phyloP scores from a whole-genome alignment of 2,113 vertebrate species.

The Ciconia boyciana region DNA sequence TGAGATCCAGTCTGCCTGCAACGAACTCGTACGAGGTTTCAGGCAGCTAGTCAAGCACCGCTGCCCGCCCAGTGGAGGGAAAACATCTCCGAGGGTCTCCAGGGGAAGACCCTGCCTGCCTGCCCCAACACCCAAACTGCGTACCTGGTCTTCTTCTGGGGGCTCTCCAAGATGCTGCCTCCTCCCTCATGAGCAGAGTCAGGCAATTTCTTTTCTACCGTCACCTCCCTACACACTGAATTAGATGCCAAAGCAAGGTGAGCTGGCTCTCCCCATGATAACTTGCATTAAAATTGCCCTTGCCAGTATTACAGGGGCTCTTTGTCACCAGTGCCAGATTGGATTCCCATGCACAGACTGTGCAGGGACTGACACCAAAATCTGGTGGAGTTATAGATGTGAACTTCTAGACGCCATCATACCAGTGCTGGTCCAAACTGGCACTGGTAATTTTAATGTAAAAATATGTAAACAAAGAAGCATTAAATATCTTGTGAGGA shows the following conservation, averaged over 20 bases:
- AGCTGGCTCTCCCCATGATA: neutral
- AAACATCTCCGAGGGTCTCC: neutral
- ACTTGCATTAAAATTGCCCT: neutral
- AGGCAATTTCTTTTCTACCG: neutral
- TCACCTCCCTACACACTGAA: neutral
- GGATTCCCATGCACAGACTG: neutral
- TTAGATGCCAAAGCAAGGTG: neutral
- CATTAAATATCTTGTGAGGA: neutral
- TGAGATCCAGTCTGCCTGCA: neutral
- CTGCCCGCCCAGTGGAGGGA: accelerated
- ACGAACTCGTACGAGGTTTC: accelerated
- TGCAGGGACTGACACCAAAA: neutral
- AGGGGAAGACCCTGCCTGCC: neutral
- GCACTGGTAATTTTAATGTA: neutral
- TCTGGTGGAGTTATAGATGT: neutral
- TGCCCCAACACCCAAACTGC: neutral
- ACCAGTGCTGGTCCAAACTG: neutral
- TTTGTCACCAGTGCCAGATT: neutral
- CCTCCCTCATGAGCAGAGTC: neutral
- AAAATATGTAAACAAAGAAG: neutral
- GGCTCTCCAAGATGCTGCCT: neutral
- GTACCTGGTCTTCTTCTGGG: neutral
- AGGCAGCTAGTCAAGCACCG: neutral
- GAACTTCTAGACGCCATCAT: neutral
- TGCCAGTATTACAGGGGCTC: neutral